Base-by-base conservation (phyloP, 2,888 invertebrate species). In the Ecdyonurus torrentis region DNA sequence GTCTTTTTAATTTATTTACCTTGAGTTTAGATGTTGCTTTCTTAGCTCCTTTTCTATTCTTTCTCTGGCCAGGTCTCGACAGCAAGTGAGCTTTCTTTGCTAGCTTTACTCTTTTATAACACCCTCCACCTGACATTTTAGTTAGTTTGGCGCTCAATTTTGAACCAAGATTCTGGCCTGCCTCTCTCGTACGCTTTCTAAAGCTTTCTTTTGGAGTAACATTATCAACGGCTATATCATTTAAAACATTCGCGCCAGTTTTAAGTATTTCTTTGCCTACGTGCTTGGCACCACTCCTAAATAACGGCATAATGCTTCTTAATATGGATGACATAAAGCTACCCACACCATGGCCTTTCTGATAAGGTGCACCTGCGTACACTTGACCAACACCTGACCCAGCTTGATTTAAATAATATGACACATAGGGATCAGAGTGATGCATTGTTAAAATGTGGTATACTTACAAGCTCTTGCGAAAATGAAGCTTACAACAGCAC, bases 261-360 rank as follows among this genome's bases (percentile, higher is more conserved):
- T 58, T 25, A 2, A 65, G 18, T 1, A 59, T 61, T n/a, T 64
- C 63, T 22, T 64, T 59, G 15, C 66, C 65, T 5, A 66, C 53
- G 1, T 63, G 61, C 1, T 59, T 10, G 1, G 59, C 66, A 0
- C 66, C 65, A 18, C 61, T 61, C n/a, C 23, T 63, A 19, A 66
- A 22, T 20, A 65, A 24, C 2, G 64, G 65, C 23, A 64, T 22
- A 23, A 64, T 59, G 1, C 23, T 55, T 25, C 52, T 60, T 2
- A 61, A 61, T 5, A 53, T 15, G 1, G 55, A 52, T 10, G 25
- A 25, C 22, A 62, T 19, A 37, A 62, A 62, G 24, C 58, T 25
- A n/a, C 55, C 58, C 20, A 55, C 2, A 24, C 61, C 61, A 22
- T 61, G 61, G 2, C 61, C 61, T 23, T 25, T 52, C 25, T 61